Evolutionary conservation across 2,113 vertebrate genomes (phyloP).

Genomic region (Pavo muticus): DNA sequence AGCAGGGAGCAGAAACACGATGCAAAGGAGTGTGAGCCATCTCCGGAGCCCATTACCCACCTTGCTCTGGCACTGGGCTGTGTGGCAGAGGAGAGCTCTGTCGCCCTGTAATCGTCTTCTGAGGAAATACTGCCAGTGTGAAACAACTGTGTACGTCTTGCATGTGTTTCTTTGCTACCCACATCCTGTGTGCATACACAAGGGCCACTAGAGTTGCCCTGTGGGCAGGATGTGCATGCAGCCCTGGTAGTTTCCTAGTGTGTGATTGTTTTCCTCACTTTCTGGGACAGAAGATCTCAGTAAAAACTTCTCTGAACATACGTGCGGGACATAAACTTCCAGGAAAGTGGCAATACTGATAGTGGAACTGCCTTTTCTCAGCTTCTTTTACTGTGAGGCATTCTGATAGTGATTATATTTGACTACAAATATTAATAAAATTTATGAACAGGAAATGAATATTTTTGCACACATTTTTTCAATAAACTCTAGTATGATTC

Average conservation of each 20-base stretch:
- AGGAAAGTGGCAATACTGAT: background rate
- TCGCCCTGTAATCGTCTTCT: accelerated
- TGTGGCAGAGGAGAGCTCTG: background rate
- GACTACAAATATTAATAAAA: slow-evolving; percentile 10
- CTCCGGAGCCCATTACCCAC: background rate
- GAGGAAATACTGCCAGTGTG: accelerated
- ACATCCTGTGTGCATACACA: accelerated
- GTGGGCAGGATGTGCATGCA: background rate
- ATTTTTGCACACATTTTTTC: background rate
- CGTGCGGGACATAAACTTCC: background rate
- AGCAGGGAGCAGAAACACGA: accelerated
- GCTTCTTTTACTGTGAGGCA: background rate
- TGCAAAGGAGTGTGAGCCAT: accelerated
- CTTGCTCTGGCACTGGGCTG: accelerated
- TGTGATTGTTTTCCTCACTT: background rate
- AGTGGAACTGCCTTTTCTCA: background rate
- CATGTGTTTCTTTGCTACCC: accelerated
- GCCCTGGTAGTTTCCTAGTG: accelerated
- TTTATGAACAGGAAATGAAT: background rate
- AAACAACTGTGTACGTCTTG: accelerated
- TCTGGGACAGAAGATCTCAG: background rate
- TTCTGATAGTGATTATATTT: background rate
- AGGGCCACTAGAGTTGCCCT: background rate
- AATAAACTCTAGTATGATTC: background rate
- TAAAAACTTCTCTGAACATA: background rate